Conservation (phyloP, 2,113 vertebrate species). For the Pteropus alecto region DNA sequence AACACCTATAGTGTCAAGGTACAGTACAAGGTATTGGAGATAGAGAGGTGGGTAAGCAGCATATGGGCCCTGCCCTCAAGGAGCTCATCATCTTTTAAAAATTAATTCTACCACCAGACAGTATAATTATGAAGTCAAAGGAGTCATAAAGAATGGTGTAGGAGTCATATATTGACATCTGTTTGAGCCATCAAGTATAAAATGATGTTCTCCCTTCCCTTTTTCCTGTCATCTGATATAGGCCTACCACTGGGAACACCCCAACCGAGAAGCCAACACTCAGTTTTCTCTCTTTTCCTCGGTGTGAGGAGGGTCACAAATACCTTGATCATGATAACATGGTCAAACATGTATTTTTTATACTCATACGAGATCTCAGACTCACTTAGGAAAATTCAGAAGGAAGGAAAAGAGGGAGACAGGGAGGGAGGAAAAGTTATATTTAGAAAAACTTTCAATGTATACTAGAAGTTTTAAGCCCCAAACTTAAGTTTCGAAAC, state of each 20-base stretch:
- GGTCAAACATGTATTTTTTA: neutral
- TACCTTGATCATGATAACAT: neutral
- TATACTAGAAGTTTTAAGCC: neutral
- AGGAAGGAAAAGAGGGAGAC: neutral
- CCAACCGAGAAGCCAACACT: neutral
- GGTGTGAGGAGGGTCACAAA: neutral
- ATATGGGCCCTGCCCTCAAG: neutral
- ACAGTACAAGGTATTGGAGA: no score
- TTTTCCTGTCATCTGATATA: neutral
- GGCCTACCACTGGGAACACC: neutral
- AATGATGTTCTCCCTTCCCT: neutral
- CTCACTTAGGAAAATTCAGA: neutral
- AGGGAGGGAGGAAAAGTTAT: neutral
- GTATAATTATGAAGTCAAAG: neutral
- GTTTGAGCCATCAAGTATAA: neutral
- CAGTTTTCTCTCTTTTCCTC: neutral
- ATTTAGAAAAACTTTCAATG: neutral
- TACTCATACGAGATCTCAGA: neutral
- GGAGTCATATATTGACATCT: neutral
- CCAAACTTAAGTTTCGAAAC: neutral
- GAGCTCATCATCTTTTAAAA: neutral
- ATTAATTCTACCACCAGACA: neutral
- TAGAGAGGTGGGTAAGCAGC: neutral
- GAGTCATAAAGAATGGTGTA: neutral
- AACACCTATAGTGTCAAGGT: neutral